These are phyloP conservation scores for Eucidaris tribuloides DNA, from an alignment of 35 echinoderm and acorn worm species.

Conservation along the genomic window DNA sequence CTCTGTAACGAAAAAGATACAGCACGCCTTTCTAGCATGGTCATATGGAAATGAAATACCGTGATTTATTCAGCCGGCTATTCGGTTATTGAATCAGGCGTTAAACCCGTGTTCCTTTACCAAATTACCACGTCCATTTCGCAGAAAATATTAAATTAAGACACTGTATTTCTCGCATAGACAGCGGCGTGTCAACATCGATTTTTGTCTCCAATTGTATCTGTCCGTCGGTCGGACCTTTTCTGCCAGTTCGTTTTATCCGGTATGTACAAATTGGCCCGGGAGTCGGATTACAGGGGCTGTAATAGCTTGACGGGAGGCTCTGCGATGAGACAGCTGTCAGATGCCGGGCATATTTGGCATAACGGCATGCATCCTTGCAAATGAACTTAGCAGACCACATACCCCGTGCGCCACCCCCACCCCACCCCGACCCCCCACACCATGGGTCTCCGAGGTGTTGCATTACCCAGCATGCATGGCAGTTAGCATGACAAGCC, in stretches of 20 bases:
- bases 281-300: conserved; percentile 17
- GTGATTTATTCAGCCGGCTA: not conserved
- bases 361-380: conserved; percentile 32
- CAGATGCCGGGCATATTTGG: conserved; percentile 27
- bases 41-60: not conserved
- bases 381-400: conserved; percentile 16
- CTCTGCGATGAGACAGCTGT: conserved; percentile 26
- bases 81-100: not conserved
- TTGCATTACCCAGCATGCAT: no score
- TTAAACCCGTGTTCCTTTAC: not conserved
- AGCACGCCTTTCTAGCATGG: not conserved
- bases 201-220: not conserved
- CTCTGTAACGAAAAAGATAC: not conserved
- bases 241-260: conserved; percentile 20
- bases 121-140: no score
- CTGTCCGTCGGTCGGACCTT: not conserved
- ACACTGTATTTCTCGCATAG: not conserved
- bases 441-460: no score
- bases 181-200: not conserved
- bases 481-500: no score
- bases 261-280: not conserved
- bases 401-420: no score
- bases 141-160: conserved; percentile 11
- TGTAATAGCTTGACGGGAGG: not conserved
- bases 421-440: no score